Conservation (phyloP, 2,113 vertebrate genomes). For the Hyla sarda region DNA sequence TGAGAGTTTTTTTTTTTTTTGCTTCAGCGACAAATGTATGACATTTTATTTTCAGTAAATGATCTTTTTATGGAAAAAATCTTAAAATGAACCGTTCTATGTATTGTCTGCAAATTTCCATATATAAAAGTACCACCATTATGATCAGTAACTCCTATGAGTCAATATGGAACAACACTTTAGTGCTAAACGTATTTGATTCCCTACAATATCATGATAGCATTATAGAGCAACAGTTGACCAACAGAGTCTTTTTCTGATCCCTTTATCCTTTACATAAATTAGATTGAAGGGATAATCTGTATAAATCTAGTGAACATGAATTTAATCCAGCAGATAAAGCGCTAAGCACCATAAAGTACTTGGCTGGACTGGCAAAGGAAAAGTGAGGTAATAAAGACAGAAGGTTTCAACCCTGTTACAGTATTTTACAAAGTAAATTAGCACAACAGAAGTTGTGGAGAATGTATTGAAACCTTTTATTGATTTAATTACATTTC, state of each 20-base stretch:
- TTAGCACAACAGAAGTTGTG: background rate
- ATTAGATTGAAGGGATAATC: constrained; percentile 66
- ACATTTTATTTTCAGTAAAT: too few species aligned
- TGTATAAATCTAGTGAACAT: constrained; percentile 64
- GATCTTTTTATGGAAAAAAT: too few species aligned
- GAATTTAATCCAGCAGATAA: constrained; percentile 60
- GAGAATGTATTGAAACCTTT: background rate
- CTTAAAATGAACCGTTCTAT: background rate
- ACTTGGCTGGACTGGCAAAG: background rate
- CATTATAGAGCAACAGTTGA: constrained; percentile 1
- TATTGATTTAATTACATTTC: background rate
- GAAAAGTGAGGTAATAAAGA: background rate
- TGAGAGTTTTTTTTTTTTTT: too few species aligned
- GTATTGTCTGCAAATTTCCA: background rate
- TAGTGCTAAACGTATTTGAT: background rate
- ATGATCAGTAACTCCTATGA: background rate
- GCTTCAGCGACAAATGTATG: too few species aligned
- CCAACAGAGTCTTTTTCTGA: constrained; percentile 20
- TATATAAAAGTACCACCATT: background rate
- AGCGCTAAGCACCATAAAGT: constrained; percentile 54
- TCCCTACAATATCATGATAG: background rate
- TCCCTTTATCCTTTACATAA: constrained; percentile 43
- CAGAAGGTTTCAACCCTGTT: background rate
- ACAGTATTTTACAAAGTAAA: background rate
- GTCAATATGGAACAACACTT: background rate